Percentiles rank a stretch among this genome's conserved stretches.
These are phyloP conservation scores for Hydractinia symbiolongicarpus DNA, from an alignment of 30 jellyfish, hydroid and myxozoan species.

Conservation along the genomic window DNA sequence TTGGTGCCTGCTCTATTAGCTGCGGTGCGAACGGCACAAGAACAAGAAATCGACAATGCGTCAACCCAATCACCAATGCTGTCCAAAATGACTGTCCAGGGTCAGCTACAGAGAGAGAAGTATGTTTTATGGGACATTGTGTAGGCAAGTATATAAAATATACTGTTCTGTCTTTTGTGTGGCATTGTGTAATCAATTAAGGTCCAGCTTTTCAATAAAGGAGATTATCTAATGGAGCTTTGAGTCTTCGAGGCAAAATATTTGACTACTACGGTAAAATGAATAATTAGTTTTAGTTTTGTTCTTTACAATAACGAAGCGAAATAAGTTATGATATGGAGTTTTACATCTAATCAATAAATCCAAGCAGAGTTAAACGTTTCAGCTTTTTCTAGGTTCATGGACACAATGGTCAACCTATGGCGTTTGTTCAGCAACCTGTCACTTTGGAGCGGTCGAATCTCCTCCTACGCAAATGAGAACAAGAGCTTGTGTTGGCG, in stretches of 20 bases:
- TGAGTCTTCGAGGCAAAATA: neutral
- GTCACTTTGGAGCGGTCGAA: neutral
- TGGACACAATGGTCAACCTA: neutral
- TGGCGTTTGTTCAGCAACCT: neutral
- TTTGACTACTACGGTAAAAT: too few species aligned
- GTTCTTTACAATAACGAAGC: neutral
- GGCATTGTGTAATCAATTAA: too few species aligned
- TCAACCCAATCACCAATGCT: neutral
- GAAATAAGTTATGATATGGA: neutral
- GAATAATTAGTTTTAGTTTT: too few species aligned
- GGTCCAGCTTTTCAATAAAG: too few species aligned
- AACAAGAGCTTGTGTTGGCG: neutral
- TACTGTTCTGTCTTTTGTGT: too few species aligned
- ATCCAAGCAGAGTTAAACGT: neutral
- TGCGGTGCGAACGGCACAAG: conserved; percentile 15
- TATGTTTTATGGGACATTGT: neutral
- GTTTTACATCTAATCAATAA: neutral
- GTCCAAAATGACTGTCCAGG: conserved; percentile 20
- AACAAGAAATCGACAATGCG: neutral
- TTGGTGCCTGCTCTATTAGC: conserved; percentile 3
- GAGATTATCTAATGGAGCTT: too few species aligned
- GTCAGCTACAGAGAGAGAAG: neutral
- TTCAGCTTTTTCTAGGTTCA: neutral
- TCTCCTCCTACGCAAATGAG: conserved; percentile 5
- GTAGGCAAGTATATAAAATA: too few species aligned